A percentile compares a stretch with the other conserved stretches of the same genome.
phyloP scores from a whole-genome alignment of 2,113 vertebrate genomes.

The Capra hircus region DNA sequence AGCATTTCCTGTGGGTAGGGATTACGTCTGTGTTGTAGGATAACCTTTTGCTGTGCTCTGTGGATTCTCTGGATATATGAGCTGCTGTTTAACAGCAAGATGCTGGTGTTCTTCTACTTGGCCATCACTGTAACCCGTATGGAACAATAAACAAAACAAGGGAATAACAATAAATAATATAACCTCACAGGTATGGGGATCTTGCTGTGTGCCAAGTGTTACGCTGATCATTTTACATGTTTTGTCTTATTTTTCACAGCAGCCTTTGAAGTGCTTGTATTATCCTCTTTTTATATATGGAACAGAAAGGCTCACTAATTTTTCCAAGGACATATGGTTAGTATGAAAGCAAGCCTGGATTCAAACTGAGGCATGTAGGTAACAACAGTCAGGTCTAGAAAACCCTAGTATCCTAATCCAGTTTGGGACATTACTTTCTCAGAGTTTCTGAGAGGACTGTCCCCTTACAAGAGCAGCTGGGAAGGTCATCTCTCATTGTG shows the following conservation, averaged over 20 bases:
- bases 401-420: neutral
- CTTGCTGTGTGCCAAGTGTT: neutral
- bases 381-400: neutral
- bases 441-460: neutral
- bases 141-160: neutral
- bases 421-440: neutral
- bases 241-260: neutral
- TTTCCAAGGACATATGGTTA: neutral
- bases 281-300: neutral
- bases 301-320: neutral
- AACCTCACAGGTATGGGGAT: neutral
- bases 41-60: neutral
- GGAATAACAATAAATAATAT: neutral
- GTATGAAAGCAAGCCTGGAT: neutral
- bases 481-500: neutral
- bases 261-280: neutral
- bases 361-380: neutral
- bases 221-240: neutral
- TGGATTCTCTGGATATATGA: neutral
- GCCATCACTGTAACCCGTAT: neutral
- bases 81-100: neutral
- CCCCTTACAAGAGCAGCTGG: neutral
- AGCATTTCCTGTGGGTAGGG: neutral
- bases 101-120: neutral
- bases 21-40: neutral